Conservation (phyloP, 2,888 invertebrate genomes). For the Tenthredo distinguenda region DNA sequence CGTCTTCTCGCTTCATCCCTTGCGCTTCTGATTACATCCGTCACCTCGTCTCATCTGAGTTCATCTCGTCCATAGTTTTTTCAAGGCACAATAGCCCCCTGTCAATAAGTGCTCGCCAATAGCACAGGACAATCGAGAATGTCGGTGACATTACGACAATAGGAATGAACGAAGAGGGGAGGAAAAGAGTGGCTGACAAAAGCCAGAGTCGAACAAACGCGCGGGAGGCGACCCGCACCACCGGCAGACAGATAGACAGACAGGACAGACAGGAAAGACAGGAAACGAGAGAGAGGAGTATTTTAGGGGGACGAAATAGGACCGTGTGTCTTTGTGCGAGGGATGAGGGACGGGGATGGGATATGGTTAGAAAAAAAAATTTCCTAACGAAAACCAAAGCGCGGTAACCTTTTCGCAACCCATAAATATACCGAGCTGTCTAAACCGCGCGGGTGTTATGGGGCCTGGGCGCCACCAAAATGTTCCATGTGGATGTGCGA, state of each 20-base stretch:
- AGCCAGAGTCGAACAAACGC: constrained; percentile 52
- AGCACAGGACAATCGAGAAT: constrained; percentile 17
- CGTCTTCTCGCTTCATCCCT: too few relatives aligned
- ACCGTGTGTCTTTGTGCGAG: background rate
- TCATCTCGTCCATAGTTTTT: background rate
- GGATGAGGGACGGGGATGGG: constrained; percentile 53
- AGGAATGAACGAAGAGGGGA: background rate
- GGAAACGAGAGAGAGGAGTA: constrained; percentile 14
- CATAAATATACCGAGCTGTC: constrained; percentile 2
- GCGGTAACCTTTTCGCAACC: constrained; percentile 28
- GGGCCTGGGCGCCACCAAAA: background rate
- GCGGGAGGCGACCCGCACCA: background rate
- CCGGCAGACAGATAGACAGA: constrained; percentile 29
- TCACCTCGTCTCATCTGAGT: background rate
- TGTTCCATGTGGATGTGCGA: background rate
- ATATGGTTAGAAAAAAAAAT: constrained; percentile 54
- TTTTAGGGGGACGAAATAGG: background rate
- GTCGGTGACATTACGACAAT: constrained; percentile 43
- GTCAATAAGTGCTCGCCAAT: constrained; percentile 45
- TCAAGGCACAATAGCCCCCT: constrained; percentile 8
- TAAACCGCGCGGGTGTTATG: background rate
- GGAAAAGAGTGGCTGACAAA: constrained; percentile 52
- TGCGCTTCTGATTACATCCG: background rate
- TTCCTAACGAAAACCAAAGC: constrained; percentile 41
- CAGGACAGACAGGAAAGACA: constrained; percentile 45